These are phyloP conservation scores for Chrysomallon squamiferum DNA, from an alignment of 1,140 invertebrate species.

Conservation along the genomic window DNA sequence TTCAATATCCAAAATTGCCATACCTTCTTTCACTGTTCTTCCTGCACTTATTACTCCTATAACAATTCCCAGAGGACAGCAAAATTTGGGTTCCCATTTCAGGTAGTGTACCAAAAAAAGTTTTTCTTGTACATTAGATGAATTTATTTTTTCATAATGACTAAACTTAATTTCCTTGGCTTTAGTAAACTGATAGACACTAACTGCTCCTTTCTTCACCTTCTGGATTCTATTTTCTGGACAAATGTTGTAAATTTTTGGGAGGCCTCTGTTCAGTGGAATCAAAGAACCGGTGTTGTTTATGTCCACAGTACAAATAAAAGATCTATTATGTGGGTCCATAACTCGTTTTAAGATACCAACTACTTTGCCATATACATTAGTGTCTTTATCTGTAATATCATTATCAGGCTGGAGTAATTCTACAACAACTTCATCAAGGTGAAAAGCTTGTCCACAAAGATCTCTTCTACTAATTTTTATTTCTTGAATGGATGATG, in stretches of 20 bases:
- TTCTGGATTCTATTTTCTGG: slow-evolving; percentile 23
- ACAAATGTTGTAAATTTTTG: slow-evolving; percentile 43
- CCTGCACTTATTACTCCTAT: slow-evolving; percentile 41
- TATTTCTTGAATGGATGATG: slow-evolving; percentile 22
- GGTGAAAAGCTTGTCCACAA: slow-evolving; percentile 48
- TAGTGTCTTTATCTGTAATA: background rate
- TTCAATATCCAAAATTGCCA: slow-evolving; percentile 44
- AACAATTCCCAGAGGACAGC: slow-evolving; percentile 51
- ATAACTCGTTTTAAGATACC: slow-evolving; percentile 46
- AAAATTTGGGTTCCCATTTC: slow-evolving; percentile 43
- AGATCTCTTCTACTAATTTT: slow-evolving; percentile 33
- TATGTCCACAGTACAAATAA: slow-evolving; percentile 48
- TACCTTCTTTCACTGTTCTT: slow-evolving; percentile 29
- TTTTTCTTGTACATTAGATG: slow-evolving; percentile 22
- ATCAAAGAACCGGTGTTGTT: slow-evolving; percentile 49
- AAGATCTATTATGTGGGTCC: slow-evolving; percentile 37
- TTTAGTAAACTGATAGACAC: slow-evolving; percentile 46
- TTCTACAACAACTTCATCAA: slow-evolving; percentile 53
- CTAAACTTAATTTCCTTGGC: slow-evolving; percentile 34
- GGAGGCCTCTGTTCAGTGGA: slow-evolving; percentile 48
- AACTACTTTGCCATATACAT: slow-evolving; percentile 41
- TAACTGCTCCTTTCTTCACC: slow-evolving; percentile 35
- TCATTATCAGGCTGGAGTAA: slow-evolving; percentile 17
- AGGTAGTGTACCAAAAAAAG: slow-evolving; percentile 57
- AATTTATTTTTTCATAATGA: slow-evolving; percentile 42